Evolutionary conservation across 2,113 vertebrate species (phyloP), one percentile per base, ranked within the genome.

Genomic region (Sitta europaea): DNA sequence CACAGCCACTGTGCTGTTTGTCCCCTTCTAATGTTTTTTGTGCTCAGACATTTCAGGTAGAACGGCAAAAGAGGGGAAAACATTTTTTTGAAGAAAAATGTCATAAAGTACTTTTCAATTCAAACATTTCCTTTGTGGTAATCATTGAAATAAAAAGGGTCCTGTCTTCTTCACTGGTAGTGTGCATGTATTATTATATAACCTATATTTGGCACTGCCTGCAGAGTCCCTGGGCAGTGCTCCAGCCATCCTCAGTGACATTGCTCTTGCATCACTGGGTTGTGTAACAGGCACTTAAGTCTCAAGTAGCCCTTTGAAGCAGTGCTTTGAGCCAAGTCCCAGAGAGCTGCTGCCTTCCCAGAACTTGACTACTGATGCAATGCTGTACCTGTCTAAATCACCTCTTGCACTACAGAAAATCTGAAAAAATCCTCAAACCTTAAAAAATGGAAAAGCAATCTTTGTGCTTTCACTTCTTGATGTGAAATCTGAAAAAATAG

Each of bases 281-380:
- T 95, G 90, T 85, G 10, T 91, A 96, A 95, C 80, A 92, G 90
- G 61, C 80, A 93, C 88, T 97, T 88, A 59, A 88, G 77, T 54
- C 74, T 96, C 80, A 84, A 96, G 91, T 13, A 91, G 83, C 58
- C 87, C 81, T 97, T 93, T 20, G 13, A 90, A 95, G 77, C 1
- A 0, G 35, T 73, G 77, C 80, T 97, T 81, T 86, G 88, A 96
- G 86, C 79, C 50, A 48, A 68, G 70, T 54, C 72, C 78, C 77
- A 2, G 27, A 54, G 45, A 66, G 77, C 66, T 94, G 17, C 88
- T 94, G 59, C 68, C 31, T 81, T 88, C 90, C 71, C 90, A 88
- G 74, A 55, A 59, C 77, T 45, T 54, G 62, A 24, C 62, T 82
- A 36, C 61, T 48, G 36, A 43, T 84, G 84, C 86, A 78, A 0